A percentile compares a stretch with the other conserved stretches of the same genome.
phyloP scores from a whole-genome alignment of 2,797 vertebrate genomes.

The Spondyliosoma cantharus region DNA sequence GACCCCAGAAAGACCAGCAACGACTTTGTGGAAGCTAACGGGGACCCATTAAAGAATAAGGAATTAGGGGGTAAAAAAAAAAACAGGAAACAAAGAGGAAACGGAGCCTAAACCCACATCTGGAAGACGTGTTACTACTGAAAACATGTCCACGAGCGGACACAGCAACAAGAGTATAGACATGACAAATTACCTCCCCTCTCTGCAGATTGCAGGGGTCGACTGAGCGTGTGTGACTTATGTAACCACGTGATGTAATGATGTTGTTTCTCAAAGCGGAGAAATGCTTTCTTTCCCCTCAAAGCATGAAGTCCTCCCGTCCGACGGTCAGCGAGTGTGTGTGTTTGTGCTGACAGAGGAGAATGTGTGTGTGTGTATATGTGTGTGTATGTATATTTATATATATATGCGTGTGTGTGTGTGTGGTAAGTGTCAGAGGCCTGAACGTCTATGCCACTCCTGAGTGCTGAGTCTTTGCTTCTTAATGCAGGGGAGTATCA shows the following conservation, averaged over 20 bases:
- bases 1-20: too few species aligned
- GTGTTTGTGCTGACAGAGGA: conserved; percentile 47
- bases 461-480: conserved; percentile 75
- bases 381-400: conserved; percentile 7
- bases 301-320: conserved; percentile 50
- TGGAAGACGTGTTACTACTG: conserved; percentile 34
- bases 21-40: too few species aligned
- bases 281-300: conserved; percentile 48
- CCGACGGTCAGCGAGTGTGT: conserved; percentile 17
- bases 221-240: conserved; percentile 61
- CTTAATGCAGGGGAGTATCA: conserved; percentile 64
- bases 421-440: conserved; percentile 48
- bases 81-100: conserved; percentile 16
- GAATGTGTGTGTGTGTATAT: conserved; percentile 21
- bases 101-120: conserved; percentile 41
- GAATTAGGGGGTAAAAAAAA: not conserved
- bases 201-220: conserved; percentile 56
- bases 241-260: conserved; percentile 74
- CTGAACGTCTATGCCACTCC: conserved; percentile 53
- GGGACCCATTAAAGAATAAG: too few species aligned
- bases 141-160: conserved; percentile 21
- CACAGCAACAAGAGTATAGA: conserved; percentile 24
- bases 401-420: not conserved
- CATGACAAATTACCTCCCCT: conserved; percentile 46
- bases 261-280: conserved; percentile 67